Conservation (phyloP, 2,113 vertebrate genomes). For the Egretta garzetta region DNA sequence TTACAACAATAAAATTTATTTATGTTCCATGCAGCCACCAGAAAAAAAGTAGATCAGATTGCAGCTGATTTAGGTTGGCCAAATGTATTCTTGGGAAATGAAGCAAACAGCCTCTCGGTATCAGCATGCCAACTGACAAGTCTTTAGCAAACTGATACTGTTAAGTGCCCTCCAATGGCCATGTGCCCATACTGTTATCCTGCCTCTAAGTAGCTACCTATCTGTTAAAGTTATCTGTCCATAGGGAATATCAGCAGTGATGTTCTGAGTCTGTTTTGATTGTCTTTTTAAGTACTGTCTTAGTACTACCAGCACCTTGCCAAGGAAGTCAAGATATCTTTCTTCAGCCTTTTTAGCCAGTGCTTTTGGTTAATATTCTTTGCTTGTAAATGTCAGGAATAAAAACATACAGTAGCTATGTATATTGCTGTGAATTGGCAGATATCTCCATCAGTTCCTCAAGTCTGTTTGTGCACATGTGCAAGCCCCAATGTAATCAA, state of each 20-base stretch:
- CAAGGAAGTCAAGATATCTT: background rate
- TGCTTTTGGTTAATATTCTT: background rate
- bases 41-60: conserved; percentile 1
- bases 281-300: background rate
- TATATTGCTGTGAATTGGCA: background rate
- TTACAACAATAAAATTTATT: conserved; percentile 21
- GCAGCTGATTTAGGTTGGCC: conserved; percentile 39
- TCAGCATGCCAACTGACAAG: background rate
- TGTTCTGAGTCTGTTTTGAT: conserved; percentile 32
- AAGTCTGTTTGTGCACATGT: background rate
- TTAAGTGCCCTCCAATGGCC: conserved; percentile 6
- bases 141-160: conserved; percentile 33
- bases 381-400: background rate
- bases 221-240: conserved; percentile 33
- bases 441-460: background rate
- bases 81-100: conserved; percentile 39
- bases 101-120: background rate
- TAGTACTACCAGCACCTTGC: background rate
- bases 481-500: background rate
- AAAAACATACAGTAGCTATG: background rate
- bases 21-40: background rate
- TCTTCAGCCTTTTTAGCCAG: background rate
- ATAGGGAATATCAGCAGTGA: conserved; percentile 28
- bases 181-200: background rate
- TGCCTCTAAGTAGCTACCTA: conserved; percentile 2